phyloP scores from a whole-genome alignment of 2,888 invertebrate species.

The Blastobasis adustella region DNA sequence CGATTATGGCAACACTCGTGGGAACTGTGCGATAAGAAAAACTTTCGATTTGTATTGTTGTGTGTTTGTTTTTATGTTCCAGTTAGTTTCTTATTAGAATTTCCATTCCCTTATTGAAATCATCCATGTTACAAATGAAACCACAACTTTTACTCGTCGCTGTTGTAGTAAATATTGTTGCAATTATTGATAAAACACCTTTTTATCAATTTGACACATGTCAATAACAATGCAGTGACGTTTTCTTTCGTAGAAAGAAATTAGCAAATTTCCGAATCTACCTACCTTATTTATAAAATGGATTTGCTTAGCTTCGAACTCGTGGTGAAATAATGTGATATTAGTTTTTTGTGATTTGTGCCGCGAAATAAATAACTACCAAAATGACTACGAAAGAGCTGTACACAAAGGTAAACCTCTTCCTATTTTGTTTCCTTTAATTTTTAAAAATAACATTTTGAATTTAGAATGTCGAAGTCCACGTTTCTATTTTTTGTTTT shows the following conservation, averaged over 20 bases:
- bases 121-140: slow-evolving; percentile 19
- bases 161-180: slow-evolving; percentile 5
- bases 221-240: slow-evolving; percentile 59
- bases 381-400: slow-evolving; percentile 72
- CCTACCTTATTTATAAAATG: slow-evolving; percentile 55
- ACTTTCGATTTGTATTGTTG: slow-evolving; percentile 55
- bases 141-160: neutral
- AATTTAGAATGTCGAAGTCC: slow-evolving; percentile 18
- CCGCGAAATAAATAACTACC: slow-evolving; percentile 17
- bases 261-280: slow-evolving; percentile 55
- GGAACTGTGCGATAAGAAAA: slow-evolving; percentile 46
- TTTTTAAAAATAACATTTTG: slow-evolving; percentile 14
- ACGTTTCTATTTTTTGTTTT: slow-evolving; percentile 13
- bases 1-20: slow-evolving; percentile 52
- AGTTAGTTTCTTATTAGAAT: slow-evolving; percentile 43
- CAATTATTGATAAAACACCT: slow-evolving; percentile 25
- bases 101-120: slow-evolving; percentile 33
- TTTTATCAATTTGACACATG: slow-evolving; percentile 48
- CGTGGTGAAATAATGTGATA: slow-evolving; percentile 51
- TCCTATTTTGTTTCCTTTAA: slow-evolving; percentile 11
- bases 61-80: slow-evolving; percentile 34
- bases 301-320: slow-evolving; percentile 42
- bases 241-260: slow-evolving; percentile 49
- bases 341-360: slow-evolving; percentile 17
- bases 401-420: slow-evolving; percentile 58